phyloP scores from a whole-genome alignment of 2,797 vertebrate species.

The Sitta carolinensis region DNA sequence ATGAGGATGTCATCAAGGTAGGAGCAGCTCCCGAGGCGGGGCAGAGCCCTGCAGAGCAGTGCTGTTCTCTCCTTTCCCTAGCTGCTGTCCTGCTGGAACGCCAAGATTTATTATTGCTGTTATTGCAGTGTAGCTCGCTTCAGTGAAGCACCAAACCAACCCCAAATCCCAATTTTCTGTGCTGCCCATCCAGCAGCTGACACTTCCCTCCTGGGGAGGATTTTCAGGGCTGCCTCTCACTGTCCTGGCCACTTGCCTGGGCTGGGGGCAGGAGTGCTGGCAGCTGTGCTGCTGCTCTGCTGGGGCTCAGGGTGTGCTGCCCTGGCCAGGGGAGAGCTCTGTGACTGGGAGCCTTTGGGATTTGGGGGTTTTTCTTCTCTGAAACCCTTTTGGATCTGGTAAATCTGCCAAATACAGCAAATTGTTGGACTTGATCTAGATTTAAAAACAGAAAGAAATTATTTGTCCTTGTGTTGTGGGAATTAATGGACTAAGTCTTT shows the following conservation, averaged over 20 bases:
- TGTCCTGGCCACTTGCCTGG: not conserved
- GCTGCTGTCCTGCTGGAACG: not conserved
- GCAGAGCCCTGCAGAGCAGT: not conserved
- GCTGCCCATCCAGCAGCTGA: not conserved
- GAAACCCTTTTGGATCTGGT: not conserved
- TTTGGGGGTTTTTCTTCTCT: not conserved
- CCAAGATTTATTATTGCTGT: not conserved
- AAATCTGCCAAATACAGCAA: not conserved
- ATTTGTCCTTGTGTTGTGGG: not conserved
- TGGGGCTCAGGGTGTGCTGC: not conserved
- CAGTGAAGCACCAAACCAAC: not conserved
- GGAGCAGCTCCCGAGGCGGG: not conserved
- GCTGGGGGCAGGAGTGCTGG: not conserved
- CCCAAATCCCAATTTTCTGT: not conserved
- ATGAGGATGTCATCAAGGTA: slow-evolving; percentile 94
- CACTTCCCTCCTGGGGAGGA: not conserved
- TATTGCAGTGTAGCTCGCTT: not conserved
- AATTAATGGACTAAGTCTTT: not conserved
- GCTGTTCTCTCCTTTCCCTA: not conserved
- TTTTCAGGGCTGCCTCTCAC: not conserved
- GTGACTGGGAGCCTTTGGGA: too few relatives aligned
- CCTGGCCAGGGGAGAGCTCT: too few relatives aligned
- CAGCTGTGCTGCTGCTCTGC: not conserved
- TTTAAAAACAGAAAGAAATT: not conserved
- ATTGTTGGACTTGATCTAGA: not conserved